Conservation (phyloP, 2,113 vertebrate genomes). For the Tyto alba region DNA sequence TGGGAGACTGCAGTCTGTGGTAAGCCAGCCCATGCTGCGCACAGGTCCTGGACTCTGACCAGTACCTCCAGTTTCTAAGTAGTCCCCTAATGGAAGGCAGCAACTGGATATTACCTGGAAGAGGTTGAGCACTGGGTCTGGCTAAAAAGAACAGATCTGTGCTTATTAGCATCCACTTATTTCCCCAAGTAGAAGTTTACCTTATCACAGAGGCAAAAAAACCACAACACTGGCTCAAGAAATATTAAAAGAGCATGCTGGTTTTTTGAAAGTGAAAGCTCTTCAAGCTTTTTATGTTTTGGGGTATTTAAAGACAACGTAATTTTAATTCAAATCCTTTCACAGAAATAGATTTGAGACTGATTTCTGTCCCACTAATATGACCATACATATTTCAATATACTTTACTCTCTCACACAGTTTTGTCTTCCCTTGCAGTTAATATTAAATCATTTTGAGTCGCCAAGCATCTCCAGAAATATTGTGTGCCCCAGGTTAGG, state of each 20-base stretch:
- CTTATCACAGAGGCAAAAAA: not conserved
- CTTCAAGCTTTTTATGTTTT: not conserved
- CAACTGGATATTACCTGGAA: not conserved
- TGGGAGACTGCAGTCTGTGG: accelerated
- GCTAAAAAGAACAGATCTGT: not conserved
- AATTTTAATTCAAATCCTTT: not conserved
- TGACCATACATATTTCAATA: not conserved
- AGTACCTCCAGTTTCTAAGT: not conserved
- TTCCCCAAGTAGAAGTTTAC: not conserved
- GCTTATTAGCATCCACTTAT: not conserved
- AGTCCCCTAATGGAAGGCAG: not conserved
- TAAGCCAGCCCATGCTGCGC: accelerated
- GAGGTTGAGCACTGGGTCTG: not conserved
- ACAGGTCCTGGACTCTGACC: not conserved
- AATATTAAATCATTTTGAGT: not conserved
- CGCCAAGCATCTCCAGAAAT: not conserved
- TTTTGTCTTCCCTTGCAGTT: not conserved
- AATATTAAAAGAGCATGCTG: not conserved
- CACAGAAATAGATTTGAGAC: not conserved
- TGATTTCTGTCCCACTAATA: not conserved
- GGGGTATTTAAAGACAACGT: not conserved
- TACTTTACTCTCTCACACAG: not conserved
- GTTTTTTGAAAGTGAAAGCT: not conserved
- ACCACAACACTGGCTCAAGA: not conserved
- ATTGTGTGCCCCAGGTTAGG: accelerated